These are phyloP conservation scores for Chaitophorus viminalis DNA, from an alignment of 2,888 invertebrate species.

Conservation along the genomic window DNA sequence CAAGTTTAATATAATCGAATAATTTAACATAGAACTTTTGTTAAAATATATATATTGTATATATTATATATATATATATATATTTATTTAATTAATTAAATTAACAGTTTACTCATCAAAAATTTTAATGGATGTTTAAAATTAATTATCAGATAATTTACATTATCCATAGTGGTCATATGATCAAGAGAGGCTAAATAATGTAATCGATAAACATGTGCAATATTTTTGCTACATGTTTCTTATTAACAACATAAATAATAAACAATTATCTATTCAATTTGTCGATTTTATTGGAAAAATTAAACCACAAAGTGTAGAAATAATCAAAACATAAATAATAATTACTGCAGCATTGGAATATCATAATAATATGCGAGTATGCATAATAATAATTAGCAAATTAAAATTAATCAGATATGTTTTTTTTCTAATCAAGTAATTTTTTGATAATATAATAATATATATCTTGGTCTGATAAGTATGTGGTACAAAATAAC, in stretches of 20 bases:
- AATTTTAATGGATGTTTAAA: too few species aligned
- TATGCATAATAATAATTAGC: background rate
- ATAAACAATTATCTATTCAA: background rate
- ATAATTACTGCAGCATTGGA: background rate
- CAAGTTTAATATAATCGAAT: too few species aligned
- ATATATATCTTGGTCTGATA: too few species aligned
- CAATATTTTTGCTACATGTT: too few species aligned
- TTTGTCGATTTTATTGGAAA: background rate
- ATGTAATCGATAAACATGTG: background rate
- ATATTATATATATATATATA: too few species aligned
- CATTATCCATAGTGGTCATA: background rate
- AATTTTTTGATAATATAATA: too few species aligned
- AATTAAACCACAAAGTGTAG: background rate
- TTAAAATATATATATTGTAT: background rate
- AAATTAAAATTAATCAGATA: background rate
- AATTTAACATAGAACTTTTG: background rate
- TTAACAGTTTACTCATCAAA: background rate
- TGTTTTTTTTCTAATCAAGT: too few species aligned
- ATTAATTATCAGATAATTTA: background rate
- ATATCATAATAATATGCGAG: too few species aligned
- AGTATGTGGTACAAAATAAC: too few species aligned
- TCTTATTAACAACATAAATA: background rate
- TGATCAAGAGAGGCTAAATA: background rate
- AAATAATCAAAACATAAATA: background rate
- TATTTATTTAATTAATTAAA: too few species aligned